Conservation (phyloP, 1,140 invertebrate species). For the Caenorhabditis tropicalis region DNA sequence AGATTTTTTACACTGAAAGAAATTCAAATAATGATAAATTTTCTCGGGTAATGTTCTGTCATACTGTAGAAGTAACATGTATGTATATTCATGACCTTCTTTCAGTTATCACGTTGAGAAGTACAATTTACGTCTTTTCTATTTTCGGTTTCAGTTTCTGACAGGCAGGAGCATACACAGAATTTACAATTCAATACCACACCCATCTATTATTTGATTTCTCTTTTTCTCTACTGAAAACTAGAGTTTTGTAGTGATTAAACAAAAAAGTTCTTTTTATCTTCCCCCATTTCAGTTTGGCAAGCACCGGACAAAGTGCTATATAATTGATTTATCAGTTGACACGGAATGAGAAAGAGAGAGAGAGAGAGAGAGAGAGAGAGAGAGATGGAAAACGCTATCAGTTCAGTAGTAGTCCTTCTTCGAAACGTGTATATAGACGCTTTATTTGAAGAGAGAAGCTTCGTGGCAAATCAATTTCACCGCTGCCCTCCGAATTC, state of each 20-base stretch:
- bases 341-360: background rate
- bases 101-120: background rate
- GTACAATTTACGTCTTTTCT: background rate
- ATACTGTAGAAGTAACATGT: too few species aligned
- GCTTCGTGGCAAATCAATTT: conserved; percentile 19
- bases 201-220: conserved; percentile 1
- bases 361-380: too few species aligned
- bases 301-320: background rate
- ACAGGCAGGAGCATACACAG: background rate
- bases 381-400: background rate
- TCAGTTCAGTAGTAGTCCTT: conserved; percentile 27
- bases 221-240: background rate
- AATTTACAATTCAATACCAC: background rate
- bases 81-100: background rate
- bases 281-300: background rate
- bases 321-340: conserved; percentile 40
- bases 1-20: too few species aligned
- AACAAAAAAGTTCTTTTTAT: background rate
- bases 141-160: conserved; percentile 9
- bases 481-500: background rate
- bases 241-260: conserved; percentile 24
- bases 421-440: conserved; percentile 26
- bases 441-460: background rate
- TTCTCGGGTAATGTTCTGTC: too few species aligned
- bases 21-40: too few species aligned